Evolutionary conservation across 2,797 vertebrate genomes (phyloP).

Genomic region (Gallirallus australis): DNA sequence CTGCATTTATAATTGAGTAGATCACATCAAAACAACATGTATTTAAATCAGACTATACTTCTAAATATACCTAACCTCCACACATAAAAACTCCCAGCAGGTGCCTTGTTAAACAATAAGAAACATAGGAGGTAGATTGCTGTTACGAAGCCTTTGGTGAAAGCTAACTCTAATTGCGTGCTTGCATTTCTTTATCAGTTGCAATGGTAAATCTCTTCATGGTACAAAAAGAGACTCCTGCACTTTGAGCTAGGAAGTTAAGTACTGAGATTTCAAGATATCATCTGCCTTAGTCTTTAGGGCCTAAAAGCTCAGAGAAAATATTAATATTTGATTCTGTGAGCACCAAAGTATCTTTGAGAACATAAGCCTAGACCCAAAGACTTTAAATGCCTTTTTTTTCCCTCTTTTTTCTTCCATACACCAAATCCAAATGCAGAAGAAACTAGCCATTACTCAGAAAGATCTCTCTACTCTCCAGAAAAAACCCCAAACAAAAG

Average conservation of each 20-base stretch:
- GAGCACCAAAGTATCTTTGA: not conserved
- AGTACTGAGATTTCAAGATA: constrained; percentile 8
- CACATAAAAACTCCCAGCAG: constrained; percentile 54
- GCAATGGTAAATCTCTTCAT: not conserved
- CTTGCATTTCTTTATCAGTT: not conserved
- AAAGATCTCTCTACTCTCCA: not conserved
- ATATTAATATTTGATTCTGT: constrained; percentile 36
- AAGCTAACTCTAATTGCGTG: constrained; percentile 19
- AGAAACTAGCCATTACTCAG: not conserved
- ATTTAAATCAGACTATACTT: constrained; percentile 53
- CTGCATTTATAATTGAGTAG: constrained; percentile 46
- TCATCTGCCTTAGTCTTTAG: not conserved
- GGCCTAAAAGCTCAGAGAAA: not conserved
- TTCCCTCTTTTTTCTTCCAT: not conserved
- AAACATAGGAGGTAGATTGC: constrained; percentile 41
- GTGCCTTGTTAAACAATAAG: constrained; percentile 64
- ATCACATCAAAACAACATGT: constrained; percentile 10
- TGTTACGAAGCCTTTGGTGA: not conserved
- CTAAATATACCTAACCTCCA: constrained; percentile 48
- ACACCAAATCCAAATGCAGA: not conserved
- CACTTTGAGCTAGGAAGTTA: not conserved
- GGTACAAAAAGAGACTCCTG: not conserved
- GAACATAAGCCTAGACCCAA: not conserved
- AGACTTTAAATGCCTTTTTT: not conserved
- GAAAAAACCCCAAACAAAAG: fast-evolving